Base-by-base conservation (phyloP, 2,113 vertebrate species). In the Eptesicus fuscus region DNA sequence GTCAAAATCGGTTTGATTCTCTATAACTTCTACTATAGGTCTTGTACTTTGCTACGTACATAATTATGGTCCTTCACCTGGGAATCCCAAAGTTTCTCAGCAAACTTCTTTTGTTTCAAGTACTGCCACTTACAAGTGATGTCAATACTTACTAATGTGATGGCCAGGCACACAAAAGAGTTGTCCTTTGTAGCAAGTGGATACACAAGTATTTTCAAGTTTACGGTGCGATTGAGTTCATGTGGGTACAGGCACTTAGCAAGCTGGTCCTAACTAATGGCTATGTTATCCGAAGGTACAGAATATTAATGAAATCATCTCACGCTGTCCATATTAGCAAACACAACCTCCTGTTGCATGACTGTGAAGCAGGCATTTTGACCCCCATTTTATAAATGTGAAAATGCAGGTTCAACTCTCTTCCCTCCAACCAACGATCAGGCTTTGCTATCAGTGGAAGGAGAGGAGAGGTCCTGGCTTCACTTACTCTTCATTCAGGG, bases 401-500 rank as follows among this genome's bases (percentile, higher is more conserved):
- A 32, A 94, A 44, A 49, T 3, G 6, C 44, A 70, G 7, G 3
- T 44, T 91, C 6, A 8, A 42, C 16, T 71, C 12, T 69, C 9
- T 28, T 32, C 20, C 63, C 11, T 47, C 16, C 40, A 59, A 22
- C 17, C 69, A 20, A 40, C 37, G 37, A 53, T 22, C 7, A 30
- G 49, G 23, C 59, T 10, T 47, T 73, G 16, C 69, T 20, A 9
- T 2, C 16, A 23, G 53, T 9, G 12, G 14, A 49, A 14, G 14
- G 30, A 42, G 25, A 67, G 63, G n/a, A 63, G n/a, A 65, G 4
- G 1, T 25, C 44, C 6, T 9, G 8, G 84, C 53, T n/a, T 12
- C 93, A 98, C 99, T 99, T 99, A 99, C 99, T 99, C 99, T 96
- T 99, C 99, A 0, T 99, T 99, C 20, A 99, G 98, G 73, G 99